A percentile compares a stretch with the other conserved stretches of the same genome.
phyloP scores from a whole-genome alignment of 2,797 vertebrate species.

The Danio aesculapii region DNA sequence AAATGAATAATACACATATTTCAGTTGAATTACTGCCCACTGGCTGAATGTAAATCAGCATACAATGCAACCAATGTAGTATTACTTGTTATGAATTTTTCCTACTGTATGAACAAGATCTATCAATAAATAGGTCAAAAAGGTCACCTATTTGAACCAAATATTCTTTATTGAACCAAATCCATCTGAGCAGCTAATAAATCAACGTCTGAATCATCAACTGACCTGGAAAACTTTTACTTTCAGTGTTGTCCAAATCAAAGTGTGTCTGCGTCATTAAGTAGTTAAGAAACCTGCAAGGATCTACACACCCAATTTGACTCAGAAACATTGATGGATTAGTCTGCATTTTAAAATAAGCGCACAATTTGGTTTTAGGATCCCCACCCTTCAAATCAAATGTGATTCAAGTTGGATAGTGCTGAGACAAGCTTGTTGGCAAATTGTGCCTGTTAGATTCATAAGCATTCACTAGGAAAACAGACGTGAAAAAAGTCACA shows the following conservation, averaged over 20 bases:
- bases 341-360: constrained; percentile 15
- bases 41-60: not conserved
- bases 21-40: not conserved
- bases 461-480: not conserved
- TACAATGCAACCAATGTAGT: not conserved
- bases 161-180: not conserved
- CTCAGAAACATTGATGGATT: constrained; percentile 18
- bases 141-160: not conserved
- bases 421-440: not conserved
- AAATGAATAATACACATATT: not conserved
- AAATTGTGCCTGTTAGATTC: not conserved
- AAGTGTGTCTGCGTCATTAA: not conserved
- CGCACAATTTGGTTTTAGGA: not conserved
- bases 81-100: not conserved
- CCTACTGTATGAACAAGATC: not conserved
- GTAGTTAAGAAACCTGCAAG: not conserved
- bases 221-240: not conserved
- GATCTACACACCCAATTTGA: constrained; percentile 16
- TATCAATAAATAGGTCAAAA: not conserved
- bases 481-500: not conserved
- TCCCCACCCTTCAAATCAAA: not conserved
- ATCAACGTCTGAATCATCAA: not conserved
- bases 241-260: not conserved
- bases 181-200: not conserved
- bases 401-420: constrained; percentile 5